Evolutionary conservation across 2,113 vertebrate genomes (phyloP), one percentile per base, ranked within the genome.

Genomic region (Cinclus cinclus): DNA sequence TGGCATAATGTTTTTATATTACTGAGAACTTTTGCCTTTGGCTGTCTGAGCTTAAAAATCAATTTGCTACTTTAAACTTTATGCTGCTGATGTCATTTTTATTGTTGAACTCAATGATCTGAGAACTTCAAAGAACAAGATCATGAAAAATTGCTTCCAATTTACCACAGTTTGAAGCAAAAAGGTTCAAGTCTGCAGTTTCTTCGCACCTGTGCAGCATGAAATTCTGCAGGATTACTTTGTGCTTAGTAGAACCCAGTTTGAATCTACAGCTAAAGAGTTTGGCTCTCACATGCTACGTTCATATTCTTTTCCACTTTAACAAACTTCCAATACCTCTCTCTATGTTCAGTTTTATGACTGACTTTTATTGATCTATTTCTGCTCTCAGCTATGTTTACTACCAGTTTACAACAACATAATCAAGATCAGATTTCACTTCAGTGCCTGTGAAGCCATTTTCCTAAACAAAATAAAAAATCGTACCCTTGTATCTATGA

Each of bases 31-130:
- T 96, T 92, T 59, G 94, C 95, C 88, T 95, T 89, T 91, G 92
- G 96, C 91, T 92, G 73, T 85, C 69, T 2, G 4, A 89, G 86
- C 83, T 96, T 93, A 95, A 92, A 97, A 96, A 97, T 95, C 94
- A 95, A 96, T 97, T 96, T 4, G 1, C 71, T 89, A 39, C 83
- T 94, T 95, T 75, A 93, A 95, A 83, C 81, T 95, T 92, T 83
- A 92, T 89, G 80, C 64, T 65, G 64, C 64, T 78, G 83, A 85
- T 95, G 90, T 79, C 68, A 91, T 93, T 95, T 97, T 95, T 95
- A 96, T 83, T 74, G 81, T 82, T 86, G 85, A 95, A 92, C 24
- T 81, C 90, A 91, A 95, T 47, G 91, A 93, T 77, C 23, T 60
- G 65, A 95, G 89, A 91, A 93, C 58, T 88, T 96, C 64, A 86